Base-by-base conservation (phyloP, 2,113 vertebrate species). In the Climacteris rufus region DNA sequence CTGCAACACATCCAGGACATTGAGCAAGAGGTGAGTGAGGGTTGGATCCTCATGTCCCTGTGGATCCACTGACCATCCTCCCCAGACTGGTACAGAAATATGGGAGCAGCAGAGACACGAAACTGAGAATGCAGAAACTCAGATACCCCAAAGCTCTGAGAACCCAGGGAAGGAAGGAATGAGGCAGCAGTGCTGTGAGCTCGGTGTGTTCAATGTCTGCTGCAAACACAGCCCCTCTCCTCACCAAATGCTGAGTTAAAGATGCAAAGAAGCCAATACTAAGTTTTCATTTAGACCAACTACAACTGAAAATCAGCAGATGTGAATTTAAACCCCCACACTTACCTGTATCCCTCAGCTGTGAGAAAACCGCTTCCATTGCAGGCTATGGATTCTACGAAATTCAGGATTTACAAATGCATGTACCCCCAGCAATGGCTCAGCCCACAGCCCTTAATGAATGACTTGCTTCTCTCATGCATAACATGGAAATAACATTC, bases 141-240 rank as follows among this genome's bases (percentile, higher is more conserved):
- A 23, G 63, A 39, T 3, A 10, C 1, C 31, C 69, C 15, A 13
- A 23, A 42, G 27, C 27, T 56, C 60, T 39, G 69, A 23, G 83
- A 24, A 37, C 4, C 15, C 24, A n/a, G 31, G 60, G 63, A 6
- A 37, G 15, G 0, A 3, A 18, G 40, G 12, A 4, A 18, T 1
- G 23, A 33, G 10, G 19, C 71, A 57, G 71, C 70, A 61, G 15
- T 7, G 60, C 83, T 84, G 61, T 1, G 44, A 56, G 45, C 76
- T 76, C 27, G 4, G 4, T 0, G 5, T 6, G 28, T 2, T 54
- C 50, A 28, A 14, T 1, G 40, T 7, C 60, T 53, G 24, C 19
- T 17, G 19, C 45, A 42, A 53, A 14, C 75, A 12, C 4, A 63
- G 66, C 27, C 35, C 31, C 4, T 18, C 22, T 22, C 40, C 27